Evolutionary conservation across 2,888 invertebrate genomes (phyloP).

Genomic region (Megalurothrips usitatus): DNA sequence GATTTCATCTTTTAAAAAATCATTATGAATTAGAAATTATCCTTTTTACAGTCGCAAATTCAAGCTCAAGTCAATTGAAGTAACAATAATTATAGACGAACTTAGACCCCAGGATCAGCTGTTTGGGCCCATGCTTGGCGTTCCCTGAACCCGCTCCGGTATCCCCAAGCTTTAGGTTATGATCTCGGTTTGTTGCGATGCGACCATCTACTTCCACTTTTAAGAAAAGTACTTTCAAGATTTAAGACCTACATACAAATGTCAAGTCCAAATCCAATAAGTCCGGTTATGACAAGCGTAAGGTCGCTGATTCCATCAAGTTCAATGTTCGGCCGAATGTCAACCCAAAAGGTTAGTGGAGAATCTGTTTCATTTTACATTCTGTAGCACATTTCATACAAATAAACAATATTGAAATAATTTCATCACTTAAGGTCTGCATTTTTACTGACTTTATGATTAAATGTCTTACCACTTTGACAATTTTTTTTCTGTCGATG

Average conservation of each 20-base stretch:
- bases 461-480: neutral
- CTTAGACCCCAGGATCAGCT: neutral
- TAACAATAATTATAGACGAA: neutral
- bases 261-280: neutral
- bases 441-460: neutral
- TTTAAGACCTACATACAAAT: neutral
- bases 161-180: neutral
- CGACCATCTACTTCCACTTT: neutral
- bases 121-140: neutral
- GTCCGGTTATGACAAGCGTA: neutral
- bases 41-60: too few species aligned
- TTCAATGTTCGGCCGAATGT: conserved; percentile 11
- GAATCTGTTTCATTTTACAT: conserved; percentile 30
- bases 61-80: too few species aligned
- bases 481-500: neutral
- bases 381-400: too few species aligned
- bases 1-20: too few species aligned
- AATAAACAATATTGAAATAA: conserved; percentile 16
- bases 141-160: too few species aligned
- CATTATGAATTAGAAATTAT: too few species aligned
- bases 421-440: neutral
- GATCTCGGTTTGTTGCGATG: neutral
- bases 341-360: conserved; percentile 12
- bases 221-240: neutral
- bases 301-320: conserved; percentile 3